A percentile compares a stretch with the other conserved stretches of the same genome.
These are phyloP conservation scores for Athetis lepigone DNA, from an alignment of 2,888 invertebrate species.

Conservation along the genomic window DNA sequence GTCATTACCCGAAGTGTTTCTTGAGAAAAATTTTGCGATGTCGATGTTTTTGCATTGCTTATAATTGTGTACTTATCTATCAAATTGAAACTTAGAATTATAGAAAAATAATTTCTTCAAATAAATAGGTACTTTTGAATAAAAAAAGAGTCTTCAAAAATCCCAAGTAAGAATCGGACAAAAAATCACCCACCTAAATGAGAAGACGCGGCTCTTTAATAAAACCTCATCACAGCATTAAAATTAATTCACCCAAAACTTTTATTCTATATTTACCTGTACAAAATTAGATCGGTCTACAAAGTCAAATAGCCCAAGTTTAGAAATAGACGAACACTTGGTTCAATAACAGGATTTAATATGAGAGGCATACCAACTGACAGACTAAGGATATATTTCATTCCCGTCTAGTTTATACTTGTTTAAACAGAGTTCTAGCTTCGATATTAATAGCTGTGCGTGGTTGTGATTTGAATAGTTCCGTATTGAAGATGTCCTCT, in stretches of 20 bases:
- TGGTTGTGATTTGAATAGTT: slow-evolving; percentile 82
- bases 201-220: too few species aligned
- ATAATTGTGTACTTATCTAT: too few species aligned
- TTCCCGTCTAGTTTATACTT: slow-evolving; percentile 65
- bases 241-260: background rate
- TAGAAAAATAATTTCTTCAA: too few species aligned
- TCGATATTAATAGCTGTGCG: slow-evolving; percentile 79
- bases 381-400: slow-evolving; percentile 61
- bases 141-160: too few species aligned
- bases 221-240: too few species aligned
- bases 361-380: slow-evolving; percentile 40
- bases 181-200: too few species aligned
- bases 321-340: slow-evolving; percentile 17
- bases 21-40: too few species aligned
- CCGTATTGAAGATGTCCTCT: slow-evolving; percentile 70
- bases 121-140: too few species aligned
- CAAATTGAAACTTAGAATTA: too few species aligned
- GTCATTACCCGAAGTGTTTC: too few species aligned
- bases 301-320: slow-evolving; percentile 27
- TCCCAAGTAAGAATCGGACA: too few species aligned
- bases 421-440: slow-evolving; percentile 70
- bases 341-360: slow-evolving; percentile 55
- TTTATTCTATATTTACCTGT: background rate
- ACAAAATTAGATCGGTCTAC: background rate
- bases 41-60: too few species aligned